Evolutionary conservation across 2,888 invertebrate species (phyloP), one percentile per base, ranked within the genome.

Genomic region (Neoscelio sp.): DNA sequence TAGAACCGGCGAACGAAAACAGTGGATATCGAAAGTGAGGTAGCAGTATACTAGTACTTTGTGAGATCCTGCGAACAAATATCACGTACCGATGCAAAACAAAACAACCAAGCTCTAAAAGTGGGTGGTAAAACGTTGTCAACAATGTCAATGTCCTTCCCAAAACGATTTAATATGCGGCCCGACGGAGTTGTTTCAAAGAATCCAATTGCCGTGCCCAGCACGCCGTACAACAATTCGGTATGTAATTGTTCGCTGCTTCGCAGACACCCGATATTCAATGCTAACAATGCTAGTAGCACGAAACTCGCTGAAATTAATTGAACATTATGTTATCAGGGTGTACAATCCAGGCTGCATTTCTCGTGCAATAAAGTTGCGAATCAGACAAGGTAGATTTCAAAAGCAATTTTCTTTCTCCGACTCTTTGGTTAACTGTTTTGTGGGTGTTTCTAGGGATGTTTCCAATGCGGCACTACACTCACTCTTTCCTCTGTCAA

Each of bases 161-260:
- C 93, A 92, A 95, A 95, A 83, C 95, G 93, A 92, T 95, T 95
- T 91, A 96, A 93, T 89, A 95, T 93, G 89, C 96, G 92, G 90
- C 96, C 96, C 81, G 94, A 92, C 79, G 96, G 96, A 86, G 95
- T 96, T 84, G 95, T 94, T 91, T 96, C 95, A 92, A 94, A 96
- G 92, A 95, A 96, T 88, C 93, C 93, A 88, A 93, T 91, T 71
- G 95, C 94, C 84, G 94, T 93, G 88, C 93, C 92, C 86, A 96
- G 91, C 87, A 95, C 93, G 87, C 94, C 93, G 83, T 87, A 89
- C 84, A 96, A 92, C 90, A 95, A 92, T 83, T 91, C 91, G 85
- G 92, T 91, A 92, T 95, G 95, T 86, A 95, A 92, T 86, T 91
- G 90, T 88, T 92, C 84, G 56, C 89, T 89, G 85, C 90, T 89